Conservation (phyloP, 2,888 invertebrate genomes). For the Plemyria rubiginata region DNA sequence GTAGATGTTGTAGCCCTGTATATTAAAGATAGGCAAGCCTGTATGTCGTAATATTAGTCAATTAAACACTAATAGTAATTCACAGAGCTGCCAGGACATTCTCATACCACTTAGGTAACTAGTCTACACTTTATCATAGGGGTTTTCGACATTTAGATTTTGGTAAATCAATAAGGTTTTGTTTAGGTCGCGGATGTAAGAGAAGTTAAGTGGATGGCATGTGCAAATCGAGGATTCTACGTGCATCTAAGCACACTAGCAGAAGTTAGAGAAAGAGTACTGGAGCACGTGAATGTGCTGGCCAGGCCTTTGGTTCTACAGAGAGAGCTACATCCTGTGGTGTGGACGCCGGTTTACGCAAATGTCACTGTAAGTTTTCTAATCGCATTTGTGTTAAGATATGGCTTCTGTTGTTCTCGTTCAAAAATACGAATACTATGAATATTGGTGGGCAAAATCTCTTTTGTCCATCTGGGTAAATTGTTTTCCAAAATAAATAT, state of each 20-base stretch:
- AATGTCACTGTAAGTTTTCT: conserved; percentile 90
- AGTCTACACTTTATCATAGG: conserved; percentile 20
- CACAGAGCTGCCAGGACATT: conserved; percentile 44
- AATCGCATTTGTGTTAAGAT: conserved; percentile 24
- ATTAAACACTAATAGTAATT: conserved; percentile 28
- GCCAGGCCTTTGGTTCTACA: conserved; percentile 97
- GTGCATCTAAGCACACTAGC: conserved; percentile 98
- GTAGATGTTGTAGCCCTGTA: conserved; percentile 14
- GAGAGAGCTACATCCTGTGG: conserved; percentile 93
- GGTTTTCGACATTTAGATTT: conserved; percentile 7
- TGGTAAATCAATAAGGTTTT: conserved; percentile 47
- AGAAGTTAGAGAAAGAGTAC: conserved; percentile 98
- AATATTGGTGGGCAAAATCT: too few species aligned
- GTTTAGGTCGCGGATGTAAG: conserved; percentile 92
- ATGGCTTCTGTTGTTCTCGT: conserved; percentile 22
- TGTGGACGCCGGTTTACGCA: conserved; percentile 98
- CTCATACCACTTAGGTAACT: conserved; percentile 44
- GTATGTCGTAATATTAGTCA: conserved; percentile 27
- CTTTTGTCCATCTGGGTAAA: too few species aligned
- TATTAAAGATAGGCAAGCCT: conserved; percentile 23
- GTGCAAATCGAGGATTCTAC: conserved; percentile 97
- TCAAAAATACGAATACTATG: not conserved
- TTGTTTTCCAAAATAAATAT: not conserved
- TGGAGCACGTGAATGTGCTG: conserved; percentile 98
- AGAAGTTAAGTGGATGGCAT: conserved; percentile 99